Evolutionary conservation across 2,888 invertebrate species (phyloP), one percentile per base, ranked within the genome.

Genomic region (Catocala sponsa): DNA sequence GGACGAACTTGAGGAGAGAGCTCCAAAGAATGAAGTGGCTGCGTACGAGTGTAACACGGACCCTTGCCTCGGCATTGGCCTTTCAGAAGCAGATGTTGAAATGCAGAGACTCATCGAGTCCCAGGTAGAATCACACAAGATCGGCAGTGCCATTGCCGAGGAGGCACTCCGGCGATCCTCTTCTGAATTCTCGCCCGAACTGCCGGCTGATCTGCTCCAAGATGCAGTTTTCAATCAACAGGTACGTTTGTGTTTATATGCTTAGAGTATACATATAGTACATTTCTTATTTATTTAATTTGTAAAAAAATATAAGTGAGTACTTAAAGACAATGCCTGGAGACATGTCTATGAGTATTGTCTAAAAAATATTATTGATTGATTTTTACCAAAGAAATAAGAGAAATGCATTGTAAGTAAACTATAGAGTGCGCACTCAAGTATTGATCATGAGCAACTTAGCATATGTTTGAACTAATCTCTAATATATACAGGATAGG

Each of bases 81-180:
- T 84, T 82, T 79, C 87, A 92, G 95, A 95, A 68, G 95, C 95
- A 67, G 96, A 96, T 65, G 91, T 95, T 70, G 96, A 96, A 77
- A 96, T 97, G 89, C 96, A 97, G 83, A 94, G 95, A 69, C 91
- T 97, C 73, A 97, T 97, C 74, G 97, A 96, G 76, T 97, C 96
- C 63, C 97, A 97, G 77, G 95, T 97, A 59, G 97, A 98, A 89
- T 97, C 97, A 48, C 97, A 97, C 83, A 97, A 97, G 94, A 98
- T 98, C 71, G 98, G 98, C 7, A 95, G 97, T 59, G 97, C 97
- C 86, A 97, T 98, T 80, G 98, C 97, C 0, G 97, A 97, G 74
- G 97, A 97, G 86, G 97, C 96, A 52, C 83, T 97, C 74, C 76
- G 86, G 1, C 74, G 88, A 2, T 72, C 87, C 6, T 81, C 91